Percentiles rank a stretch among this genome's conserved stretches.
Conservation (phyloP, 2,113 vertebrate species). For the Phainopepla nitens region DNA sequence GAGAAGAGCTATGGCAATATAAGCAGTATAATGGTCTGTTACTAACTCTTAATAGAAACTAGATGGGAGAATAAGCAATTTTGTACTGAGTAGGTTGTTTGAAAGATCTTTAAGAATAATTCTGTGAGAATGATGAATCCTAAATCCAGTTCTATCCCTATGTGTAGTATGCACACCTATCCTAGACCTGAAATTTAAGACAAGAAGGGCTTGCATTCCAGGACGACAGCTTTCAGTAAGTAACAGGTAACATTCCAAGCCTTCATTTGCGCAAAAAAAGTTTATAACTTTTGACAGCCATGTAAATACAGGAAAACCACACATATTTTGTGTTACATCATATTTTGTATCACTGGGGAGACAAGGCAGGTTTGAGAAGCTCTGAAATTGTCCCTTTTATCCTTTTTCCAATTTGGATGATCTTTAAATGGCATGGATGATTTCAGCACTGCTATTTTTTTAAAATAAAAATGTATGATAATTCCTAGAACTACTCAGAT, state of each 20-base stretch:
- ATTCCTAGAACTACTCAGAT: neutral
- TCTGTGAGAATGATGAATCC: neutral
- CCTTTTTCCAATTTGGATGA: neutral
- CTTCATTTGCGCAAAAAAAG: neutral
- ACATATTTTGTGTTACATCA: neutral
- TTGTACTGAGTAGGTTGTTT: neutral
- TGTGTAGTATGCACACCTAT: neutral
- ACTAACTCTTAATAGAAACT: neutral
- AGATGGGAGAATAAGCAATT: neutral
- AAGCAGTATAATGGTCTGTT: neutral
- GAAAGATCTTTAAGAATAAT: neutral
- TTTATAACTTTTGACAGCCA: neutral
- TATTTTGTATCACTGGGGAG: neutral
- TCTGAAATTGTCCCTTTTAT: neutral
- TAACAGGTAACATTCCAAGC: neutral
- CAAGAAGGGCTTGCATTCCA: neutral
- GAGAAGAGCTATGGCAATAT: neutral
- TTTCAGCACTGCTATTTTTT: neutral
- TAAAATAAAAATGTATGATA: neutral
- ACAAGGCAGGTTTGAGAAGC: neutral
- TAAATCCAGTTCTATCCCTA: neutral
- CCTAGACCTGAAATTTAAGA: neutral
- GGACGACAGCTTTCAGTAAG: neutral
- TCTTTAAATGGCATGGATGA: neutral
- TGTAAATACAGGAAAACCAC: neutral